Conservation (phyloP, 2,797 vertebrate genomes). For the Anisognathus igniventris region DNA sequence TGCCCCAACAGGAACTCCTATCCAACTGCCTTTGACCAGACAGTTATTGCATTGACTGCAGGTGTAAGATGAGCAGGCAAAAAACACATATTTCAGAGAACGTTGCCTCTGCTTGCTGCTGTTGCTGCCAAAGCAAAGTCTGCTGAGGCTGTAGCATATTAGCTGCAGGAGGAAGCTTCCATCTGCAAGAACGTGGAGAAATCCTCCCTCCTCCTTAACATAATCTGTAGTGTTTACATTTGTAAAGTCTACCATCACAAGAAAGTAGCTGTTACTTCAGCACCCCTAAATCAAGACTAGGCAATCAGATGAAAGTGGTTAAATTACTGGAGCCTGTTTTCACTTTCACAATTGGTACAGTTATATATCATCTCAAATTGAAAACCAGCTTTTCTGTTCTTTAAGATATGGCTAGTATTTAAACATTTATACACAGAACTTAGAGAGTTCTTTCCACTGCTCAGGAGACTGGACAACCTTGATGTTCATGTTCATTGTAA, state of each 20-base stretch:
- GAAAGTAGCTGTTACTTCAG: background rate
- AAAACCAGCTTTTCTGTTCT: background rate
- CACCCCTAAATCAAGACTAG: background rate
- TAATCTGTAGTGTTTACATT: background rate
- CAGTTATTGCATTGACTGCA: background rate
- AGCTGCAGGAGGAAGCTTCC: background rate
- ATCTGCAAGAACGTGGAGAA: rapidly evolving
- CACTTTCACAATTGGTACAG: background rate
- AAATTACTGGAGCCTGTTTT: background rate
- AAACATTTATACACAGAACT: background rate
- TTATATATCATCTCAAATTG: background rate
- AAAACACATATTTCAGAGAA: background rate
- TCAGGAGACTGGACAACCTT: background rate
- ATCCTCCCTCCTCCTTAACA: background rate
- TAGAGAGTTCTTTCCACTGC: background rate
- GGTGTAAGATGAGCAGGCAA: background rate
- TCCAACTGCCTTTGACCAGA: background rate
- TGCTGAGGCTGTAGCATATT: background rate
- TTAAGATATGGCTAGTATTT: background rate
- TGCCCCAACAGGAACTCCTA: rapidly evolving
- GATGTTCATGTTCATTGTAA: background rate
- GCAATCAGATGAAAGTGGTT: background rate
- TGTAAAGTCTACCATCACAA: background rate
- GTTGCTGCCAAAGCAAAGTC: background rate
- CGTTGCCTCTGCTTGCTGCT: background rate